A percentile compares a stretch with the other conserved stretches of the same genome.
phyloP scores from a whole-genome alignment of 2,888 invertebrate genomes.

The Melanostoma mellinum region DNA sequence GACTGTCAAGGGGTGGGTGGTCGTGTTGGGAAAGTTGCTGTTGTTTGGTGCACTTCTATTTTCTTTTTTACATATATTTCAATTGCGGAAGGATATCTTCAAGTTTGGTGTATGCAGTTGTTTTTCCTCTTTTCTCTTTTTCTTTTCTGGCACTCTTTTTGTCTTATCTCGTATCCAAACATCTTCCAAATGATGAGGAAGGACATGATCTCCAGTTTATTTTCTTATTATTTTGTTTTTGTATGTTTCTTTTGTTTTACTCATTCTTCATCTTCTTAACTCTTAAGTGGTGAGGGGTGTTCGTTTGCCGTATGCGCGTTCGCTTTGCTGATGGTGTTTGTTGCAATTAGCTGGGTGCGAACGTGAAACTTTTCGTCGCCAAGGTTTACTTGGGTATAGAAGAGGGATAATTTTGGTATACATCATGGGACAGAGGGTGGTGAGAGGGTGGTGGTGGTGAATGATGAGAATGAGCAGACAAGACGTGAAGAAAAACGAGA shows the following conservation, averaged over 20 bases:
- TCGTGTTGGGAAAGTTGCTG: slow-evolving; percentile 40
- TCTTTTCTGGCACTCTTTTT: slow-evolving; percentile 23
- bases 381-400: slow-evolving; percentile 22
- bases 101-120: slow-evolving; percentile 63
- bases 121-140: slow-evolving; percentile 15
- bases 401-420: slow-evolving; percentile 26
- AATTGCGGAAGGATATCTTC: slow-evolving; percentile 71
- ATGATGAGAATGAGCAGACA: neutral
- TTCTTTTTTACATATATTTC: slow-evolving; percentile 39
- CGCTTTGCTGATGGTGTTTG: slow-evolving; percentile 46
- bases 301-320: slow-evolving; percentile 38
- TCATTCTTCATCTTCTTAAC: slow-evolving; percentile 3
- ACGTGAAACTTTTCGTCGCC: slow-evolving; percentile 65
- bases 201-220: slow-evolving; percentile 43
- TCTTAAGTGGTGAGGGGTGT: slow-evolving; percentile 5
- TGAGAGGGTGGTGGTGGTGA: neutral
- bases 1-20: too few relatives aligned
- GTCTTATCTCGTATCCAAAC: slow-evolving; percentile 45
- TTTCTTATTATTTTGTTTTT: slow-evolving; percentile 12
- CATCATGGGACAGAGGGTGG: neutral
- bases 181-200: slow-evolving; percentile 61
- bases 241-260: neutral
- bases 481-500: neutral
- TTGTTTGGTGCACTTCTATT: slow-evolving; percentile 50
- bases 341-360: slow-evolving; percentile 67